Evolutionary conservation across 2,797 vertebrate genomes (phyloP).

Genomic region (Margarornis squamiger): DNA sequence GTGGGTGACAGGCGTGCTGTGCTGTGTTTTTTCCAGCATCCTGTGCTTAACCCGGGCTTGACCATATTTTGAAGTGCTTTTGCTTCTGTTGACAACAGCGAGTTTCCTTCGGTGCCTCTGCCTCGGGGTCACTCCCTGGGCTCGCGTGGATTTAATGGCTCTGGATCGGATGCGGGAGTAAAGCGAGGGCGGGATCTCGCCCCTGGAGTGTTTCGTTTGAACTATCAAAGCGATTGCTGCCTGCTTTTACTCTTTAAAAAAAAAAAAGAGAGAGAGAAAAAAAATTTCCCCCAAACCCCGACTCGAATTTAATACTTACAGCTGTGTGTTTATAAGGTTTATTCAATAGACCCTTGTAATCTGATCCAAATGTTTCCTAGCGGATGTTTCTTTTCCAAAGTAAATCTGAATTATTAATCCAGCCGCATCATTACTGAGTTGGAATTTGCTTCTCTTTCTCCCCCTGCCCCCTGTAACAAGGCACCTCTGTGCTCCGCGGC

Average conservation of each 20-base stretch:
- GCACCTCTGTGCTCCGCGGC: conserved; percentile 69
- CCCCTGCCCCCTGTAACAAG: conserved; percentile 71
- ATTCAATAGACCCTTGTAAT: conserved; percentile 80
- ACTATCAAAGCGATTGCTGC: conserved; percentile 69
- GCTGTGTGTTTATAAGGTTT: conserved; percentile 79
- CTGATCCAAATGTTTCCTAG: conserved; percentile 82
- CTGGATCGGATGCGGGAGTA: conserved; percentile 50
- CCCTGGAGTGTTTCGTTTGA: conserved; percentile 67
- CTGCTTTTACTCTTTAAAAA: conserved; percentile 56
- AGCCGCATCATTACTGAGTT: conserved; percentile 78
- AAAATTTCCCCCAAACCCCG: conserved; percentile 41
- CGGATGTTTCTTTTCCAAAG: conserved; percentile 83
- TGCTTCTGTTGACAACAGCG: conserved; percentile 26
- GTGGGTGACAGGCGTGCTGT: conserved; percentile 45
- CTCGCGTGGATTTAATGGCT: conserved; percentile 45
- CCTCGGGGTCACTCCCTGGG: conserved; percentile 28
- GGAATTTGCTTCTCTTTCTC: conserved; percentile 74
- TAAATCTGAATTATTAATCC: conserved; percentile 85
- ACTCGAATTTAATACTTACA: conserved; percentile 78
- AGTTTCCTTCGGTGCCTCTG: conserved; percentile 5
- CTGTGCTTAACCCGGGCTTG: conserved; percentile 23
- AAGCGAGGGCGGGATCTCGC: conserved; percentile 49
- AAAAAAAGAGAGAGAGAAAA: background rate
- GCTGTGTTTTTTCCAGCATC: background rate
- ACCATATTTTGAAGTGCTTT: conserved; percentile 27